Evolutionary conservation across 2,888 invertebrate genomes (phyloP).

Genomic region (Liopterus haemorrhoidalis): DNA sequence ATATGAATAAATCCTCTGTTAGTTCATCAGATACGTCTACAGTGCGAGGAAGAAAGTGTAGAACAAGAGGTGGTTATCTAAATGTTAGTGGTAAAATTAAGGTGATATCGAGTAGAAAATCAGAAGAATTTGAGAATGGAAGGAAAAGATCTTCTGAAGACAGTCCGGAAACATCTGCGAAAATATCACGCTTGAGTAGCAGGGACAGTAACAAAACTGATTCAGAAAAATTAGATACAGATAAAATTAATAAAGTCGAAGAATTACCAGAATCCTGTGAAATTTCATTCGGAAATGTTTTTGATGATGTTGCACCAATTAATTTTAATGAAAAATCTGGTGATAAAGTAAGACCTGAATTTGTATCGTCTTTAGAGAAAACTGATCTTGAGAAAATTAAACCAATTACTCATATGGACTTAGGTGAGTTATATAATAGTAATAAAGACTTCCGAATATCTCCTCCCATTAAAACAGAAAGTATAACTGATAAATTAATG

Average conservation of each 20-base stretch:
- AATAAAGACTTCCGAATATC: constrained; percentile 29
- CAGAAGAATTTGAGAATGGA: constrained; percentile 11
- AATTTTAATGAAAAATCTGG: constrained; percentile 30
- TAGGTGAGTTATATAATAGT: constrained; percentile 31
- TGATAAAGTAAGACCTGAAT: constrained; percentile 9
- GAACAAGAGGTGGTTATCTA: constrained; percentile 27
- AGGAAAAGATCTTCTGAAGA: constrained; percentile 20
- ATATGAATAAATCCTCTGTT: constrained; percentile 17
- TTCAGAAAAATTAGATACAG: constrained; percentile 36
- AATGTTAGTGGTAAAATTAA: constrained; percentile 30
- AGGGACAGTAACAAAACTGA: constrained; percentile 37
- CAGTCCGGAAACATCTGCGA: constrained; percentile 25
- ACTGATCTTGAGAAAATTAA: constrained; percentile 28
- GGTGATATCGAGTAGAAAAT: constrained; percentile 23
- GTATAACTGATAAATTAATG: constrained; percentile 41
- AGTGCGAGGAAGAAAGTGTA: constrained; percentile 22
- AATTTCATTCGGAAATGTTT: constrained; percentile 35
- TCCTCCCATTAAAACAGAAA: constrained; percentile 37
- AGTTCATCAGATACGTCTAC: constrained; percentile 10
- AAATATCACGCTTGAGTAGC: constrained; percentile 36
- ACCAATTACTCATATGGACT: constrained; percentile 36
- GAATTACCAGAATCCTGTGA: constrained; percentile 39
- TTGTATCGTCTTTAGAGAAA: constrained; percentile 14
- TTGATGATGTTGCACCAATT: constrained; percentile 27
- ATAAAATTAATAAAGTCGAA: constrained; percentile 38